Percentiles rank a stretch among this genome's conserved stretches.
These are phyloP conservation scores for Candidula unifasciata DNA, from an alignment of 2,888 invertebrate species.

Conservation along the genomic window DNA sequence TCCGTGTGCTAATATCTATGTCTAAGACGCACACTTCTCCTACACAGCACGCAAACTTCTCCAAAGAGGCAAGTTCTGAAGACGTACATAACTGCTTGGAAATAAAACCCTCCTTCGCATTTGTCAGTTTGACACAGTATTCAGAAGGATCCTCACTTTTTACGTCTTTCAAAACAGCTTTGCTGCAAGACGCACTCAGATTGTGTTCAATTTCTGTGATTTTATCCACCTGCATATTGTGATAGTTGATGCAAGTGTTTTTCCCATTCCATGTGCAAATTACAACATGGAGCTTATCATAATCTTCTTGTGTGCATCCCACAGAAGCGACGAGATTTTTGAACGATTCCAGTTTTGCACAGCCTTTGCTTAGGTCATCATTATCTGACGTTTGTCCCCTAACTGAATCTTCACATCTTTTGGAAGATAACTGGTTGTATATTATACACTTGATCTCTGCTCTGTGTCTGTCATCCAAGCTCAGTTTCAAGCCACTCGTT, in stretches of 20 bases:
- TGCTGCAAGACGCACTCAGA: neutral
- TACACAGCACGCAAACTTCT: neutral
- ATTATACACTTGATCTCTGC: neutral
- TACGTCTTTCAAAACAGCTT: neutral
- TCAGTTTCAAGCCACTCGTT: neutral
- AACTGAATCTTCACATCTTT: neutral
- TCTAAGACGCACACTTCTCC: neutral
- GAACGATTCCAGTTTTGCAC: neutral
- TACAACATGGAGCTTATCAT: neutral
- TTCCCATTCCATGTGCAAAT: constrained; percentile 3
- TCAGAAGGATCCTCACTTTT: neutral
- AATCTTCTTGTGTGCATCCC: neutral
- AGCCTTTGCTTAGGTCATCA: neutral
- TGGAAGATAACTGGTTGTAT: neutral
- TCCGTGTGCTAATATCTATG: neutral
- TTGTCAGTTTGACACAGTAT: neutral
- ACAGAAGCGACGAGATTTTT: neutral
- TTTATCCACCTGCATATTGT: neutral
- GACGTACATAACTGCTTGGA: neutral
- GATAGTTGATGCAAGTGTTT: neutral
- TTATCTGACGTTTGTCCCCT: neutral
- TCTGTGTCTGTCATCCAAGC: neutral
- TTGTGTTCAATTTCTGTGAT: neutral
- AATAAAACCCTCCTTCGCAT: neutral
- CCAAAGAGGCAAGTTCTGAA: neutral